Evolutionary conservation across 2,888 invertebrate species (phyloP).

Genomic region (Platycheirus rosarum): DNA sequence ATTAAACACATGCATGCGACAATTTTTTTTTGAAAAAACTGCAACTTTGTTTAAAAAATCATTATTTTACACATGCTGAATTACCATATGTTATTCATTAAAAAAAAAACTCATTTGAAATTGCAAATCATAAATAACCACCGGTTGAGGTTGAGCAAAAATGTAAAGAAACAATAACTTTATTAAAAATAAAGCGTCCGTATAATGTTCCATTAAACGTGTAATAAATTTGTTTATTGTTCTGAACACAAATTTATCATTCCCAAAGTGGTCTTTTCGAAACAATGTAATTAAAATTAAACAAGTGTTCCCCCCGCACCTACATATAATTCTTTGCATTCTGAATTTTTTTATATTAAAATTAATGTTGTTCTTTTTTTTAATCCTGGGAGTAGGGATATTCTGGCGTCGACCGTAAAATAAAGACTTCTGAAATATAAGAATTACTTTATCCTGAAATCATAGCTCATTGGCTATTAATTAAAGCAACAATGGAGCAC

Average conservation of each 20-base stretch:
- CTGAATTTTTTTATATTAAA: neutral
- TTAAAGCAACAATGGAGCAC: conserved; percentile 41
- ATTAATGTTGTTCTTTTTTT: neutral
- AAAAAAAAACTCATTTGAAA: conserved; percentile 11
- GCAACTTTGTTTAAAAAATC: no score
- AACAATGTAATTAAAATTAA: conserved; percentile 58
- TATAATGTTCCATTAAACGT: conserved; percentile 50
- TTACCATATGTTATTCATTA: neutral
- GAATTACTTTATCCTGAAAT: conserved; percentile 33
- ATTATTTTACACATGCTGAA: no score
- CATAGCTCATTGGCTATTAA: conserved; percentile 55
- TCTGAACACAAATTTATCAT: conserved; percentile 37
- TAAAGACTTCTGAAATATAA: conserved; percentile 21
- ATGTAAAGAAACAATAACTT: neutral
- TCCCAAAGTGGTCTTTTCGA: conserved; percentile 5
- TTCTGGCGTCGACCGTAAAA: neutral
- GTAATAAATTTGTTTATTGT: conserved; percentile 54
- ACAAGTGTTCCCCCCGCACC: no score
- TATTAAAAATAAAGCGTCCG: conserved; percentile 15
- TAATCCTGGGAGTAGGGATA: no score
- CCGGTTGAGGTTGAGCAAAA: neutral
- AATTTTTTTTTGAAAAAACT: no score
- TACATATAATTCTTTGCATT: neutral
- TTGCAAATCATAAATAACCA: conserved; percentile 21
- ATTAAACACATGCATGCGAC: no score